These are phyloP conservation scores for Tipula lateralis DNA, from an alignment of 2,888 invertebrate genomes.

Conservation along the genomic window DNA sequence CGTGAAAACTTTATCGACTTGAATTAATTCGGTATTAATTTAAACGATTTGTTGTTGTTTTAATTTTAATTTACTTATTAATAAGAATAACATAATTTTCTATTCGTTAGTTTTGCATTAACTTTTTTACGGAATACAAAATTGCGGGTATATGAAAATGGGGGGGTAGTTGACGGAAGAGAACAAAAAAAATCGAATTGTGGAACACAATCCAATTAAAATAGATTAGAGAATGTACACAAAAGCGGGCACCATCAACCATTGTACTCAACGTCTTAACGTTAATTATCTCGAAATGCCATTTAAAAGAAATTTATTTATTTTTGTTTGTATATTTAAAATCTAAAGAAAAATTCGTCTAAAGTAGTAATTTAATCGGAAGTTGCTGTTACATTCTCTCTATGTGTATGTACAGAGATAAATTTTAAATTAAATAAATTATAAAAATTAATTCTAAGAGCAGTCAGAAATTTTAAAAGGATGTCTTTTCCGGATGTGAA, in stretches of 20 bases:
- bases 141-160: background rate
- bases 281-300: background rate
- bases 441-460: background rate
- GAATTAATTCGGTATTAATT: conserved; percentile 38
- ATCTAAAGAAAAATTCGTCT: background rate
- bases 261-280: background rate
- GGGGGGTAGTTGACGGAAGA: background rate
- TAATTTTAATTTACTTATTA: background rate
- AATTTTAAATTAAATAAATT: background rate
- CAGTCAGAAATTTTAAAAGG: background rate
- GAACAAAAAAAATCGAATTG: background rate
- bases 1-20: conserved; percentile 36
- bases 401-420: background rate
- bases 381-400: background rate
- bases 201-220: background rate
- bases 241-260: background rate
- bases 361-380: background rate
- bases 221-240: background rate
- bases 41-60: background rate
- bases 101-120: background rate
- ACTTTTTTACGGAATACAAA: background rate
- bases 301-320: background rate
- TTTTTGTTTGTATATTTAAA: background rate
- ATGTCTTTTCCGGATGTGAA: conserved; percentile 5
- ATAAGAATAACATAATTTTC: background rate